Evolutionary conservation across 2,113 vertebrate species (phyloP).

Genomic region (Cepphus grylle): DNA sequence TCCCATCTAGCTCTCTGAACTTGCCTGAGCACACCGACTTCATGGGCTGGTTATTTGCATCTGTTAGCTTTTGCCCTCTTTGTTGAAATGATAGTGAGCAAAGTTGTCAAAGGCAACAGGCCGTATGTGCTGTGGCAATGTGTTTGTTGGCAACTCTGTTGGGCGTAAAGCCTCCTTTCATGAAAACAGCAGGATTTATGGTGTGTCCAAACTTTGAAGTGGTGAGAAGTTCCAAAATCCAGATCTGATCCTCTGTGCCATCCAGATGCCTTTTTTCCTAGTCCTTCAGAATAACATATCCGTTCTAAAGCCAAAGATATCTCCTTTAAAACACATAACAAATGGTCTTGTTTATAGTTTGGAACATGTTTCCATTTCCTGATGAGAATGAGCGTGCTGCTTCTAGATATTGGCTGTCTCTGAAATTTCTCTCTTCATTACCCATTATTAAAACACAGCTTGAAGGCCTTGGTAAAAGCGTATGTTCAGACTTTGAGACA

Average conservation of each 20-base stretch:
- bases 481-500: background rate
- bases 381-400: background rate
- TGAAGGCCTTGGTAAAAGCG: background rate
- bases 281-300: background rate
- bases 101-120: background rate
- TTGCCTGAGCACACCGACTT: background rate
- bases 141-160: background rate
- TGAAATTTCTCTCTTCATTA: background rate
- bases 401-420: background rate
- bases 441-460: background rate
- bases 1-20: background rate
- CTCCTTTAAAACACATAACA: background rate
- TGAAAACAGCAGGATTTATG: background rate
- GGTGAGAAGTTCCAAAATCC: background rate
- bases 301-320: background rate
- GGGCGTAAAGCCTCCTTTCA: background rate
- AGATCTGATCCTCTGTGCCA: background rate
- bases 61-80: background rate
- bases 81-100: background rate
- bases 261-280: background rate
- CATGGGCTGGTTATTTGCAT: background rate
- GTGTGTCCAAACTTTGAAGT: background rate
- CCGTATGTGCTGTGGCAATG: background rate
- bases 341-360: background rate
- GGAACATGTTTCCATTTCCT: background rate